Evolutionary conservation across 2,888 invertebrate species (phyloP), one percentile per base, ranked within the genome.

Genomic region (Lasioglossum lativentre): DNA sequence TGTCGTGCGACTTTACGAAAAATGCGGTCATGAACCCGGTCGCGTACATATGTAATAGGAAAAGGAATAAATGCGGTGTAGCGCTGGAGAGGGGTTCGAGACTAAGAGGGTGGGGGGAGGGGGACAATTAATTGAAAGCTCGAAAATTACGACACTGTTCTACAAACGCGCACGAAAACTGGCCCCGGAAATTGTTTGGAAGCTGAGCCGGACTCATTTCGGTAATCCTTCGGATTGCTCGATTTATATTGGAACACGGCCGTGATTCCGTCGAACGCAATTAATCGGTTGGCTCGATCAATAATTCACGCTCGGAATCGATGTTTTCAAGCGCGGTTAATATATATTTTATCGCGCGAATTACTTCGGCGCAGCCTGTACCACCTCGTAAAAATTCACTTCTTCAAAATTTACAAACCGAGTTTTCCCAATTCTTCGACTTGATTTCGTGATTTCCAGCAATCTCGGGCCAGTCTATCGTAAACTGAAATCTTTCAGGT

Each of bases 91-190:
- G 12, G 52, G 38, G 16, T 40, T 45, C n/a, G 23, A 47, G 78
- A 40, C n/a, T 38, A 40, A 78, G 40, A 59, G 30, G 76, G 16
- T 45, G 34, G 30, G 70, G 12, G 45, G 70, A 68, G 27, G 63
- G 73, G n/a, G 66, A 42, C 82, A 70, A 88, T 89, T 88, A 89
- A 89, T 89, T 87, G 85, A 73, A 70, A 70, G 74, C 77, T 78
- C 52, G 74, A 63, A 73, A 70, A 66, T 72, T 73, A 45, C 45
- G 59, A 80, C 38, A 16, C 71, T 19, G 77, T 79, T 59, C 68
- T 75, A 47, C 59, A 38, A 52, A 79, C 40, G 66, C 2, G 52
- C 16, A 23, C 52, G 66, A 52, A 56, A 75, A 38, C 56, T 78
- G 30, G 66, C 30, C 52, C 4, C 76, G 63, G 38, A 45, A 68